Conservation (phyloP, 2,113 vertebrate species). For the Psilopogon haemacephalus region DNA sequence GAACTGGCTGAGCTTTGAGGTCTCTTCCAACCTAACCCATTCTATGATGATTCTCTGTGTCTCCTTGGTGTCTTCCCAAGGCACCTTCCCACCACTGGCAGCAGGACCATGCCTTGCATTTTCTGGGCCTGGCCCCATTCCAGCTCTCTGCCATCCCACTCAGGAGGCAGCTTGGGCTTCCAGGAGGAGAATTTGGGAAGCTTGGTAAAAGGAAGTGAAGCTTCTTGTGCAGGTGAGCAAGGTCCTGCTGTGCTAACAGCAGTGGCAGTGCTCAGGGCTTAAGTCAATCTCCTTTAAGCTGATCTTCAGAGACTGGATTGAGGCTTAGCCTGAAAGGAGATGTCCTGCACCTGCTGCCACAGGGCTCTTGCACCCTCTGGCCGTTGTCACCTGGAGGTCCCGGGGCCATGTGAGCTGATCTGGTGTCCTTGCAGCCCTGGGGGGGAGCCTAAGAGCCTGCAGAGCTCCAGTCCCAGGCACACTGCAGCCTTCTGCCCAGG, state of each 20-base stretch:
- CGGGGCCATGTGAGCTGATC: not conserved
- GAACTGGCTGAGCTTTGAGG: too few relatives aligned
- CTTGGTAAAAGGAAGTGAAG: not conserved
- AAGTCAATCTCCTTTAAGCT: not conserved
- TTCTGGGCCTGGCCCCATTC: not conserved
- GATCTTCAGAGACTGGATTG: not conserved
- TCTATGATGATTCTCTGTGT: too few relatives aligned
- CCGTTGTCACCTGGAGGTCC: not conserved
- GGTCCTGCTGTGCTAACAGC: not conserved
- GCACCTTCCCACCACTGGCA: not conserved
- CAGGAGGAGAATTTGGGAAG: not conserved
- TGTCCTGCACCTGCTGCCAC: not conserved
- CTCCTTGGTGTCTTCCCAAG: not conserved
- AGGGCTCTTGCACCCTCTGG: not conserved
- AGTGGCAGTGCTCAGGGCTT: not conserved
- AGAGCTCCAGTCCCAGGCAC: not conserved
- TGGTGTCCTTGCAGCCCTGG: not conserved
- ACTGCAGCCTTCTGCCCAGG: not conserved
- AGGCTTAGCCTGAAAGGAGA: not conserved
- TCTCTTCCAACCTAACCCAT: too few relatives aligned
- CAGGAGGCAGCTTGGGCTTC: too few relatives aligned
- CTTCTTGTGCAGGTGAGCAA: not conserved
- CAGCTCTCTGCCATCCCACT: too few relatives aligned
- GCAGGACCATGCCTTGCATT: not conserved
- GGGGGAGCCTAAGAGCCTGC: not conserved